Conservation (phyloP, 37 sponge, comb jelly and placozoan species). For the Crambe crambe region DNA sequence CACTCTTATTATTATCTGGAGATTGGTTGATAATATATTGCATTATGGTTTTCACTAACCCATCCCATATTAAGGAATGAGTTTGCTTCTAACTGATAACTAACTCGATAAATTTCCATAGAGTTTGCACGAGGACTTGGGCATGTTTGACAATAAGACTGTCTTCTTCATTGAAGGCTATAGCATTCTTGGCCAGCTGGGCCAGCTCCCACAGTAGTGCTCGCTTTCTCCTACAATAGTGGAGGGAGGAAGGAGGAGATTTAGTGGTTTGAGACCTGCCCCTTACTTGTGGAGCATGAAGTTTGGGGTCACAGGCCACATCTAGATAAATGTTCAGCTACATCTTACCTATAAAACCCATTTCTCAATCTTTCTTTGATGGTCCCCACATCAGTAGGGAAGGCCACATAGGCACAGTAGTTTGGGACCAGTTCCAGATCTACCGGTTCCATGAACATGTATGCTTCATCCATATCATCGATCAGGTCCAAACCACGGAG, state of each 20-base stretch:
- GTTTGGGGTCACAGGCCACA: neutral
- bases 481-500: constrained; percentile 51
- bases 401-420: constrained; percentile 67
- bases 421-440: constrained; percentile 55
- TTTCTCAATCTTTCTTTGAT: constrained; percentile 59
- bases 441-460: constrained; percentile 64
- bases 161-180: constrained; percentile 69
- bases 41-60: too few species aligned
- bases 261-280: too few species aligned
- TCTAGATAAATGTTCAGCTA: neutral
- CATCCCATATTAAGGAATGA: too few species aligned
- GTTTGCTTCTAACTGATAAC: neutral
- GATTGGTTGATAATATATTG: too few species aligned
- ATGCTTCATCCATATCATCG: constrained; percentile 56
- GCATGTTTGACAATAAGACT: constrained; percentile 72
- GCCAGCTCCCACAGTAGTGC: constrained; percentile 79
- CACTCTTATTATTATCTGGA: too few species aligned
- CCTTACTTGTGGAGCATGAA: too few species aligned
- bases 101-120: constrained; percentile 68
- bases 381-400: constrained; percentile 71
- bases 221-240: constrained; percentile 47
- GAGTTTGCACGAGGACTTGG: constrained; percentile 39
- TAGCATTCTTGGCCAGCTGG: constrained; percentile 58
- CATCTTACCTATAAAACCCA: constrained; percentile 58
- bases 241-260: too few species aligned